Base-by-base conservation (phyloP, 1,140 invertebrate genomes). In the Drosophila lacertosa region DNA sequence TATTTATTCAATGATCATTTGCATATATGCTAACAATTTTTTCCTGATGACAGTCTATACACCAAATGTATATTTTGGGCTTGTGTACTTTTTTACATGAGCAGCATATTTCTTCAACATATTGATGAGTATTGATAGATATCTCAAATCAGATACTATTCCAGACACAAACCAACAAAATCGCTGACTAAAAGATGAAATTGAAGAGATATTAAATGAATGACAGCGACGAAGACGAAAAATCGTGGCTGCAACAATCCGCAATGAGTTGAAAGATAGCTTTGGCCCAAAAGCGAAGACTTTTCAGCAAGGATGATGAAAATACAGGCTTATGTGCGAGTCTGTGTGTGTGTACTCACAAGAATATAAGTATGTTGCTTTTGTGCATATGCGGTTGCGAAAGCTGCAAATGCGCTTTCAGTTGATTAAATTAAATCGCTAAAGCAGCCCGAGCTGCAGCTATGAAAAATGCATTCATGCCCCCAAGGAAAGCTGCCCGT, bases 341-440 rank as follows among this genome's bases (percentile, higher is more conserved):
- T 59, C 22, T 11, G 33, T 50, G 24, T 60, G 32, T 29, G 20
- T 18, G 6, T 26, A 4, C 7, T 9, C 7, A 39, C 15, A 39
- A 2, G 16, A 9, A 42, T 11, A 18, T 42, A 20, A 42, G 20
- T 22, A 22, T 22, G 18, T 22, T 40, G 20, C 37, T 11, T 63
- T 26, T 59, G 26, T 63, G 48, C 76, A 39, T 59, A 51, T 73
- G 77, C 39, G 82, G 74, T 70, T 75, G 68, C 62, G 45, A 84
- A 73, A 83, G 70, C 83, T 84, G 79, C 65, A 89, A 90, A 90
- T 90, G 89, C 82, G 89, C 89, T 90, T 90, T 90, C 88, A 89
- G 88, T 90, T 90, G 89, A 90, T 90, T 90, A 90, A 90, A 90
- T 90, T 90, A 90, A 89, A 84, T 86, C 74, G 82, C 81, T 81